Evolutionary conservation across 2,888 invertebrate genomes (phyloP).

Genomic region (Drosophila ustulata): DNA sequence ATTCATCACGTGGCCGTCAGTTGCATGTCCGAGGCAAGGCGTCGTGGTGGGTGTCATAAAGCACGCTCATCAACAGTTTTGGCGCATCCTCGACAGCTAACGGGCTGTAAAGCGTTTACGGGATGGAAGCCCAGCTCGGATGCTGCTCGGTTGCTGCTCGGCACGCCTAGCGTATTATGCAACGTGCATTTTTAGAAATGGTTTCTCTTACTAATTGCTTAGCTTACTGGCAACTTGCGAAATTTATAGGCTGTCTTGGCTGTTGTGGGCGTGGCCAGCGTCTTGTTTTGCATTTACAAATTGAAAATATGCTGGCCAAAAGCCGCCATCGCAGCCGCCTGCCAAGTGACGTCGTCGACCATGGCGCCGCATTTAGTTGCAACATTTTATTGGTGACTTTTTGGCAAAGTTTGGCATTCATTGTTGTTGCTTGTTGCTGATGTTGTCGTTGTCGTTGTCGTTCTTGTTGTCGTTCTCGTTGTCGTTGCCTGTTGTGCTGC

Average conservation of each 20-base stretch:
- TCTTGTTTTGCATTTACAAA: conserved; percentile 80
- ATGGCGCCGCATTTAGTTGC: conserved; percentile 79
- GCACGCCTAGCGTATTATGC: conserved; percentile 29
- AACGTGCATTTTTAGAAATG: conserved; percentile 12
- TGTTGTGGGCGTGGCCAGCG: conserved; percentile 63
- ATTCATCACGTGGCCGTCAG: conserved; percentile 74
- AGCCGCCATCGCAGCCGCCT: conserved; percentile 10
- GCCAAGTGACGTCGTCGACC: conserved; percentile 57
- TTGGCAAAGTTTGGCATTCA: conserved; percentile 61
- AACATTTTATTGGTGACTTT: conserved; percentile 81
- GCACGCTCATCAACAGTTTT: conserved; percentile 71
- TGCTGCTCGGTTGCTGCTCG: conserved; percentile 16
- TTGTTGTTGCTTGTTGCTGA: conserved; percentile 24
- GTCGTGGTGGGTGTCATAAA: conserved; percentile 73
- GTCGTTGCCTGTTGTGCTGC: conserved; percentile 48
- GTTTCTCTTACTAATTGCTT: conserved; percentile 65
- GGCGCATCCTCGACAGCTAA: conserved; percentile 33
- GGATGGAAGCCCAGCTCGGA: background rate
- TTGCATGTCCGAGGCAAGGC: conserved; percentile 69
- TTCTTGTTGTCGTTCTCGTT: conserved; percentile 12
- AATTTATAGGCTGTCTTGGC: conserved; percentile 68
- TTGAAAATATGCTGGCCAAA: conserved; percentile 69
- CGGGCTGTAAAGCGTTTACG: conserved; percentile 50
- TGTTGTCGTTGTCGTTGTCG: conserved; percentile 20
- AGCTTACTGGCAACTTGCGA: conserved; percentile 17